Evolutionary conservation across 2,888 invertebrate species (phyloP), one percentile per base, ranked within the genome.

Genomic region (Calliscelio sp.): DNA sequence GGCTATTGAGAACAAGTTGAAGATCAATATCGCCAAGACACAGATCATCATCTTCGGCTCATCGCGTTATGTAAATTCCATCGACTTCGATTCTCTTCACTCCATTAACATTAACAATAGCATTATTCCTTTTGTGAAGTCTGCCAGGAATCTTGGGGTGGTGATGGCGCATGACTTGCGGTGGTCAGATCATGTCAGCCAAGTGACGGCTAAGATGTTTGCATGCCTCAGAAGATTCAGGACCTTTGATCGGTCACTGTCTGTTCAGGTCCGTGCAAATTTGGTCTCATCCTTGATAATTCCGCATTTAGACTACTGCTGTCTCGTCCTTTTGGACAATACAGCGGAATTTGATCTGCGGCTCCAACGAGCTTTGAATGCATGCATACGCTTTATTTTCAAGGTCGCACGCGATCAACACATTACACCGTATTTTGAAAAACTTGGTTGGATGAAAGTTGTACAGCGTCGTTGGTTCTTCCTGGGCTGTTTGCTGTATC

Each of bases 111-210:
- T 55, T n/a, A 4, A 25, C 5, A 28, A 25, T 4, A 28, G 16
- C n/a, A n/a, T 11, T n/a, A 55, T 55, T n/a, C 55, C 55, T 3
- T 55, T 28, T n/a, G 55, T 28, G 11, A 55, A 16, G 28, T 14
- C 55, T 18, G 28, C n/a, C 3, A 55, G 16, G 14, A 55, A 28
- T 16, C 28, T 55, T 22, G 55, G 55, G 1, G 25, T 55, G 10
- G 20, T 38, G 7, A 11, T 38, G 14, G 38, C 8, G 3, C 11
- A 8, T 14, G 14, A 14, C 11, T 3, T 38, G 38, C 6, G 14
- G 3, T 38, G 38, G 38, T 38, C 11, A 11, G 38, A 3, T 3
- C 38, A 38, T 8, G 14, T 14, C 2, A 8, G 14, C 3, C 38
- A 38, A 14, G 14, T 38, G 8, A 11, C 11, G 3, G 8, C 38